Percentiles rank a stretch among this genome's conserved stretches.
phyloP scores from a whole-genome alignment of 1,140 invertebrate genomes.

The Drosophila serrata region DNA sequence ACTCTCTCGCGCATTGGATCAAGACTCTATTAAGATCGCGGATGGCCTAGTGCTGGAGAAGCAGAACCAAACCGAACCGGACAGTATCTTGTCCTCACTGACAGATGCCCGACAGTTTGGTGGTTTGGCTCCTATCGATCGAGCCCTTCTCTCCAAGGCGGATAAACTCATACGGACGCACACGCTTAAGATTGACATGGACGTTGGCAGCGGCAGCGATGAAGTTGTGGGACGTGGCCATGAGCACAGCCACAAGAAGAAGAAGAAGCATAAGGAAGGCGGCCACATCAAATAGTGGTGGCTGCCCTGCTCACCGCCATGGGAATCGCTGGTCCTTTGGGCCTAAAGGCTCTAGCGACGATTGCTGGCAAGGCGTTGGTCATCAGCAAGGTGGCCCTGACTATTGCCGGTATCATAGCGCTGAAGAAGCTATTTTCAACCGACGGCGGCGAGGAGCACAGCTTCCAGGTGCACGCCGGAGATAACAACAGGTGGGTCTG shows the following conservation, averaged over 20 bases:
- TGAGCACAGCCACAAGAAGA: slow-evolving; percentile 64
- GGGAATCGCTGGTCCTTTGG: slow-evolving; percentile 87
- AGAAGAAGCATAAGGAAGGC: slow-evolving; percentile 70
- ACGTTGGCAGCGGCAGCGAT: neutral
- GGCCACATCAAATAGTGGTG: slow-evolving; percentile 86
- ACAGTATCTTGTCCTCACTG: slow-evolving; percentile 66
- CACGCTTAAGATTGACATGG: slow-evolving; percentile 74
- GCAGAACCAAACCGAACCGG: slow-evolving; percentile 85
- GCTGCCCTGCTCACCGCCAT: slow-evolving; percentile 88
- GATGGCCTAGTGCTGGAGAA: slow-evolving; percentile 87
- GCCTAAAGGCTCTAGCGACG: slow-evolving; percentile 88
- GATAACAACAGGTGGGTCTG: slow-evolving; percentile 87
- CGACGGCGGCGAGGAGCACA: slow-evolving; percentile 87
- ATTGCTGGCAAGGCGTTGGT: slow-evolving; percentile 89
- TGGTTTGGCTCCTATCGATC: slow-evolving; percentile 68
- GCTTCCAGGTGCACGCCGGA: slow-evolving; percentile 89
- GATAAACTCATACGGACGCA: slow-evolving; percentile 80
- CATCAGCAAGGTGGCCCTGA: slow-evolving; percentile 89
- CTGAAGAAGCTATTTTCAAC: slow-evolving; percentile 90
- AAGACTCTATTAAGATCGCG: slow-evolving; percentile 87
- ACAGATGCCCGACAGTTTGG: slow-evolving; percentile 75
- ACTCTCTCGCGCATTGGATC: slow-evolving; percentile 86
- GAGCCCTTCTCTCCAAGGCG: slow-evolving; percentile 72
- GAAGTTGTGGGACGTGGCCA: slow-evolving; percentile 48
- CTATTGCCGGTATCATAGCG: slow-evolving; percentile 89